Evolutionary conservation across 2,888 invertebrate species (phyloP), one percentile per base, ranked within the genome.

Genomic region (Selenia dentaria): DNA sequence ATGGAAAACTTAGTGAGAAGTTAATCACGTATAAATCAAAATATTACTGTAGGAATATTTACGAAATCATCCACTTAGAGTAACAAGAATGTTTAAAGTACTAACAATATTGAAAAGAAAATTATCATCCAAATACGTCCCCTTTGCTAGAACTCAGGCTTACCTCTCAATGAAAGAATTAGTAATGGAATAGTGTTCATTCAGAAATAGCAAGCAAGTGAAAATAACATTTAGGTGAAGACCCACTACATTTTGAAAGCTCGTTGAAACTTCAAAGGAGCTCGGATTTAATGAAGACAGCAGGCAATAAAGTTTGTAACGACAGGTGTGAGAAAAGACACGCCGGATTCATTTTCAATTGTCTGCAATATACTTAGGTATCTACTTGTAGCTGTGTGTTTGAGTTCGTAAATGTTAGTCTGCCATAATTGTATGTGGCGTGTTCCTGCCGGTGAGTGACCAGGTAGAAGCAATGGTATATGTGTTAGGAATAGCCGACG

Each of bases 221-320:
- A 54, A 47, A 51, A 45, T 32, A 34, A 29, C 38, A 40, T 37
- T 50, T 31, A 28, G 26, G 33, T 29, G 41, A 45, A 47, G 29
- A 43, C 27, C 33, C 27, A 38, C 50, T 51, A 46, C 45, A 34
- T 40, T 50, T 40, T 31, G 47, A 51, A 35, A 53, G 51, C 43
- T 49, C 47, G 59, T 64, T 68, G 67, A 70, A 74, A 79, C 70
- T 73, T 74, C 76, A 74, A 71, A 76, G 75, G 67, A 68, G 65
- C 69, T 70, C 42, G 54, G 68, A 47, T 69, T 74, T 79, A 79
- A 81, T 81, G 78, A 81, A 81, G 77, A 76, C 62, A 63, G 51
- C 60, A 68, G 65, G 75, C 73, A 76, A 78, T 80, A 75, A 77
- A 79, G 72, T 83, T 76, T 68, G 62, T 65, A 59, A 57, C 65